Base-by-base conservation (phyloP, 1,140 invertebrate species). In the Babylonia areolata region DNA sequence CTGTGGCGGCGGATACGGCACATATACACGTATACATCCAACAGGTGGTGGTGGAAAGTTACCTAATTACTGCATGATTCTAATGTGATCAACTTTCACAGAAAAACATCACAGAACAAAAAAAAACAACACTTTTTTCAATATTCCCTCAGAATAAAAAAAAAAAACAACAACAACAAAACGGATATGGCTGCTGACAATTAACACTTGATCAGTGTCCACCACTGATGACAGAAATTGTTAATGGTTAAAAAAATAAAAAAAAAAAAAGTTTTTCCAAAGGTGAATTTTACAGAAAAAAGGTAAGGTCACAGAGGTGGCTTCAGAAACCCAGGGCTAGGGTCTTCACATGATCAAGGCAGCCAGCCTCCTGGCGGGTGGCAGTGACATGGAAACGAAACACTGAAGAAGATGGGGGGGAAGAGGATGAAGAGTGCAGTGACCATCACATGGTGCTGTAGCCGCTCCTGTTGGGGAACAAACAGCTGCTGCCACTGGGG, bases 281-380 rank as follows among this genome's bases (percentile, higher is more conserved):
- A n/a, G n/a, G n/a, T n/a, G n/a, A n/a, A n/a, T 20, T 51, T 6
- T 6, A 51, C 15, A n/a, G 58, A 64, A 64, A 23, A 64, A 64
- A 64, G 46, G 46, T n/a, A n/a, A 51, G 17, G 46, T 12, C 46
- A 51, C 46, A 17, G 17, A 64, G 58, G 23, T 64, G 58, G 58
- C 28, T 12, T 23, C 23, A 28, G 37, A 40, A 73, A 35, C 20
- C 31, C 12, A 35, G 31, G 31, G 75, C 17, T 37, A 3, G 33
- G 37, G 5, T 23, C 35, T 77, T 77, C 39, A 77, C 75, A 77
- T 77, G 75, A 40, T 77, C 75, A 40, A 15, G n/a, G 71, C 33
- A 17, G 28, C 15, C 35, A 77, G 75, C 75, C 35, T 77, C 28
- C 3, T 31, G 31, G 2, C 23, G 12, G 31, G 2, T 11, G 20